Evolutionary conservation across 2,797 vertebrate species (phyloP).

Genomic region (Thamnophis elegans): DNA sequence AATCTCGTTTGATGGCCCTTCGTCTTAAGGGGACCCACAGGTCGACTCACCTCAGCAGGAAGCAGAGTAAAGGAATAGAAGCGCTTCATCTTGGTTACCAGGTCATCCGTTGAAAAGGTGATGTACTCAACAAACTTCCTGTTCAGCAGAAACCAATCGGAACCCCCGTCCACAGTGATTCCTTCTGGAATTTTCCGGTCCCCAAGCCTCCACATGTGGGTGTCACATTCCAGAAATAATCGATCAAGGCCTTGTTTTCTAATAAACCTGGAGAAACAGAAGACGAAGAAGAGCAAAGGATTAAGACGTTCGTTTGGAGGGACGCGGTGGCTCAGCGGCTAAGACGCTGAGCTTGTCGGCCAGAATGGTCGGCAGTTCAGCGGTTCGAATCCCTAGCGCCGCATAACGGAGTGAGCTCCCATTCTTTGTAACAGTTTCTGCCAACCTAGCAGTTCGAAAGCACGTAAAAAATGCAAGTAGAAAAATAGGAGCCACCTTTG

Average conservation of each 20-base stretch:
- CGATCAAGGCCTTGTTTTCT: constrained; percentile 95
- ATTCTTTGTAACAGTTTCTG: too few relatives aligned
- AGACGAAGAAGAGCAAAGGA: background rate
- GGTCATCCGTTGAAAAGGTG: constrained; percentile 87
- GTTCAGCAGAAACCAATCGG: constrained; percentile 97
- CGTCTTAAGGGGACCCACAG: constrained; percentile 16
- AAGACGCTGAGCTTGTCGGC: too few relatives aligned
- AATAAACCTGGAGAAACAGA: constrained; percentile 82
- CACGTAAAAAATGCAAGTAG: too few relatives aligned
- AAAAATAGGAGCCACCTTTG: too few relatives aligned
- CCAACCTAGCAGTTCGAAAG: too few relatives aligned
- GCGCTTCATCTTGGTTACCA: constrained; percentile 94
- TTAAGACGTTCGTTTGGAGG: background rate
- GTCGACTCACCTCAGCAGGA: constrained; percentile 86
- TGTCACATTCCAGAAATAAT: constrained; percentile 94
- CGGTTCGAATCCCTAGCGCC: too few relatives aligned
- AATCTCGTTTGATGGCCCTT: background rate
- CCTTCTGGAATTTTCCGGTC: constrained; percentile 95
- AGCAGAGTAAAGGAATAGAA: constrained; percentile 95
- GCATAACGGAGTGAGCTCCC: too few relatives aligned
- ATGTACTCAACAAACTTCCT: constrained; percentile 93
- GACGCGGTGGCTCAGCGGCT: too few relatives aligned
- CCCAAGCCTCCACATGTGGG: constrained; percentile 98
- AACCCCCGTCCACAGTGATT: constrained; percentile 91
- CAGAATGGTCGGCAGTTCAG: too few relatives aligned